A percentile compares a stretch with the other conserved stretches of the same genome.
Evolutionary conservation across 2,113 vertebrate genomes (phyloP).

Genomic region (Pyxicephalus adspersus): DNA sequence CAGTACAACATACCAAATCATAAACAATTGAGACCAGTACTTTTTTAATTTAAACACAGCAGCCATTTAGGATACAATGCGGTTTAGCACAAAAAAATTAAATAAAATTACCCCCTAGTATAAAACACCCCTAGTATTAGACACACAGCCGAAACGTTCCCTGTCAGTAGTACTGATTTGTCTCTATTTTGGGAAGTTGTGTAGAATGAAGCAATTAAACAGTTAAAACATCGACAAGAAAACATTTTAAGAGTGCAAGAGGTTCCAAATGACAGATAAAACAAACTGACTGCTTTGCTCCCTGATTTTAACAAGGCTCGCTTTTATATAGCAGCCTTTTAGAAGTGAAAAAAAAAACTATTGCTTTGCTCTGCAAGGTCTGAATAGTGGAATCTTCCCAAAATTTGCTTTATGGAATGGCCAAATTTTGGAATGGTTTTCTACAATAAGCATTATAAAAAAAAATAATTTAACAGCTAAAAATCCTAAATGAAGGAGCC

Average conservation of each 20-base stretch:
- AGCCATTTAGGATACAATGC: too few species aligned
- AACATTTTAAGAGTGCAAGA: conserved; percentile 85
- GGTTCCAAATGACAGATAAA: conserved; percentile 85
- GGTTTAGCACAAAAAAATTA: too few species aligned
- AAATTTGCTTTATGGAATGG: conserved; percentile 30
- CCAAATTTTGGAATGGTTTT: conserved; percentile 52
- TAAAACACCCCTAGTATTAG: too few species aligned
- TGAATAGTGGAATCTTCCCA: conserved; percentile 21
- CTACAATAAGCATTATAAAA: conserved; percentile 53
- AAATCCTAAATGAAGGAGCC: conserved; percentile 27
- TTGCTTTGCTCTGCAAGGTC: conserved; percentile 74
- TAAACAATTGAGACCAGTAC: too few species aligned
- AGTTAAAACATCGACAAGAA: conserved; percentile 79
- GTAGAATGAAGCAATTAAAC: conserved; percentile 71
- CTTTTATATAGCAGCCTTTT: conserved; percentile 85
- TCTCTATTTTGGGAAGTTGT: conserved; percentile 59
- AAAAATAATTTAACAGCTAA: conserved; percentile 58
- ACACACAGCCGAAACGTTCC: too few species aligned
- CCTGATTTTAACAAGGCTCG: conserved; percentile 83
- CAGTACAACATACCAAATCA: too few species aligned
- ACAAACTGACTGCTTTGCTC: conserved; percentile 81
- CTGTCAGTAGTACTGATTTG: neutral
- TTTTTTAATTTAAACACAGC: too few species aligned
- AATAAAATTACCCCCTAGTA: too few species aligned
- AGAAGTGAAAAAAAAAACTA: conserved; percentile 81